Evolutionary conservation across 2,888 invertebrate genomes (phyloP), one percentile per base, ranked within the genome.

Genomic region (Phyto melanocephala): DNA sequence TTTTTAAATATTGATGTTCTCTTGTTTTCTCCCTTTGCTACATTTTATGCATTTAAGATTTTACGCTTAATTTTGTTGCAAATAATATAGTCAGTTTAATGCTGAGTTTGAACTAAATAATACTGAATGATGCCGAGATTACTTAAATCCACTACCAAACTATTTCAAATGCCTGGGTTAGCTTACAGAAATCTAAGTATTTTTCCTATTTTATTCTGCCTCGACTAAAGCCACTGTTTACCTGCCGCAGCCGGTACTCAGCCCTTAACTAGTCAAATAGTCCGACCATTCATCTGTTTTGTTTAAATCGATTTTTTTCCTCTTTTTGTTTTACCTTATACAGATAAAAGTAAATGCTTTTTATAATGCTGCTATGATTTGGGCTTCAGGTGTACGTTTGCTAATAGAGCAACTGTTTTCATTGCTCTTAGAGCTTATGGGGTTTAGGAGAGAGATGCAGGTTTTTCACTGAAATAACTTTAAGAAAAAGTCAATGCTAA

Each of bases 391-490:
- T 17, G 20, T 17, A 35, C 45, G 35, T 40, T 24, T n/a, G n/a
- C n/a, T n/a, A 22, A 15, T 54, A 37, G 3, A 10, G 13, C 13
- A 42, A 50, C n/a, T 58, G n/a, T 24, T 58, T 50, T 15, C 33
- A 37, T 40, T 11, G 52, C 17, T 7, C 8, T 13, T 47, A 7
- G n/a, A n/a, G n/a, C n/a, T 15, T 40, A 4, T 58, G 10, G 15
- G 1, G 45, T 60, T 63, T 20, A 45, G 28, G n/a, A 17, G 70
- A 58, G 6, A 22, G 33, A 45, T 58, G 35, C 11, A 35, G 33
- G 47, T 35, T 70, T 68, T 70, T 70, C 70, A 70, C 24, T 20
- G 45, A 45, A 58, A 42, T 70, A 58, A 56, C 54, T 70, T 58
- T 45, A 35, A 33, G 33, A 58, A 47, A 7, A 24, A 40, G 17